These are phyloP conservation scores for Thumatha senex DNA, from an alignment of 2,888 invertebrate species.

Conservation along the genomic window DNA sequence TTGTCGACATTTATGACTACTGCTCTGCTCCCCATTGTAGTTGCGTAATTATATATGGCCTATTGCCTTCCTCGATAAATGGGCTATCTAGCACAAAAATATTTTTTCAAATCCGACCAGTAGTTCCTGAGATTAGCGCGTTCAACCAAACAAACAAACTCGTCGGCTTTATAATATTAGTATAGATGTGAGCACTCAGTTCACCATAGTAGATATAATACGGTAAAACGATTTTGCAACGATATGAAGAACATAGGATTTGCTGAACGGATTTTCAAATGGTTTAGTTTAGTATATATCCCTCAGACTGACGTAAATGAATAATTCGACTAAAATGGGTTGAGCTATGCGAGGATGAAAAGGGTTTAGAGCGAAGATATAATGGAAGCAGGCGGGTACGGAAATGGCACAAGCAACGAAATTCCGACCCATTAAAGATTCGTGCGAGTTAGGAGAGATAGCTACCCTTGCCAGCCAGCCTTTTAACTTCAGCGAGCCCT, in stretches of 20 bases:
- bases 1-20: too few species aligned
- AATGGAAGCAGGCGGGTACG: conserved; percentile 38
- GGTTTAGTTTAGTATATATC: conserved; percentile 14
- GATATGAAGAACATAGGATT: conserved; percentile 16
- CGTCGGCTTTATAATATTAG: too few species aligned
- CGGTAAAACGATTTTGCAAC: conserved; percentile 20
- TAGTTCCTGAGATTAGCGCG: too few species aligned
- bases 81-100: too few species aligned
- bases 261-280: conserved; percentile 20
- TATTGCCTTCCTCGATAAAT: too few species aligned
- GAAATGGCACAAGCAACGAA: conserved; percentile 53
- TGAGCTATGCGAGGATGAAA: conserved; percentile 27
- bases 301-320: conserved; percentile 32
- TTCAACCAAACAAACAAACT: too few species aligned
- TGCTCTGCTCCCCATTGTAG: too few species aligned
- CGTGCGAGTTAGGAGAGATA: conserved; percentile 17
- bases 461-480: neutral
- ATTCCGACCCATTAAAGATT: conserved; percentile 47
- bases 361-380: conserved; percentile 37
- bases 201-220: too few species aligned
- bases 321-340: conserved; percentile 33
- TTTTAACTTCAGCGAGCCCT: neutral
- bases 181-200: too few species aligned
- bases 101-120: too few species aligned
- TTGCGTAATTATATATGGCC: too few species aligned